A percentile compares a stretch with the other conserved stretches of the same genome.
These are phyloP conservation scores for Periophthalmus modestus DNA, from an alignment of 2,113 vertebrate species.

Conservation along the genomic window DNA sequence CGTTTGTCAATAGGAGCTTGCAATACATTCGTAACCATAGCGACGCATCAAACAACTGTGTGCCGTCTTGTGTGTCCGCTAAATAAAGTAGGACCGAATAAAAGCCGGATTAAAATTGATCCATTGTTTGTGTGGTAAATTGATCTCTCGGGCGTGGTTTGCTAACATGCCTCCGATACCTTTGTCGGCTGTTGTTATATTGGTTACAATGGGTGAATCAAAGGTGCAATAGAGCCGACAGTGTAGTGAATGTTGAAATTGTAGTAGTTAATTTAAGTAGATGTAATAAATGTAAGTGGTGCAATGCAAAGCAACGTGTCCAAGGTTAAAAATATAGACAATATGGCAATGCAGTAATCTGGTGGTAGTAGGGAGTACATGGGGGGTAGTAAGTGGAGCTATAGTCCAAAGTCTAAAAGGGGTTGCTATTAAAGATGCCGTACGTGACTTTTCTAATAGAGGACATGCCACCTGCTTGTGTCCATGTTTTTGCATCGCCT, in stretches of 20 bases:
- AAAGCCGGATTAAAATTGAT: slow-evolving; percentile 26
- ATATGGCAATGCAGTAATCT: too few species aligned
- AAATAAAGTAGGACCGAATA: neutral
- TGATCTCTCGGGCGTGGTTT: neutral
- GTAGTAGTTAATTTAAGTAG: neutral
- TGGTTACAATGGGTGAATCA: neutral
- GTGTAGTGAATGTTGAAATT: neutral
- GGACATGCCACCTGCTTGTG: too few species aligned
- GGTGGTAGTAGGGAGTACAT: too few species aligned
- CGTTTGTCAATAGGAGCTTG: slow-evolving; percentile 12
- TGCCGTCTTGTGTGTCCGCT: neutral
- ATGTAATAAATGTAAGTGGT: neutral
- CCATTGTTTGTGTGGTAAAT: slow-evolving; percentile 8
- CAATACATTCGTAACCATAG: slow-evolving; percentile 17
- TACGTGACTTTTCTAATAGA: too few species aligned
- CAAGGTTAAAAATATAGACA: too few species aligned
- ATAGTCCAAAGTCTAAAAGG: too few species aligned
- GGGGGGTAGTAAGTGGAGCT: too few species aligned
- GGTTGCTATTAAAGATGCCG: too few species aligned
- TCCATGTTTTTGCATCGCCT: too few species aligned
- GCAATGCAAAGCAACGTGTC: neutral
- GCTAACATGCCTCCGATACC: neutral
- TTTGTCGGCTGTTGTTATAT: neutral
- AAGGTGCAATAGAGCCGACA: neutral
- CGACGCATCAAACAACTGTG: slow-evolving; percentile 29